Conservation (phyloP, 1,140 invertebrate species). For the Arctopsyche grandis region DNA sequence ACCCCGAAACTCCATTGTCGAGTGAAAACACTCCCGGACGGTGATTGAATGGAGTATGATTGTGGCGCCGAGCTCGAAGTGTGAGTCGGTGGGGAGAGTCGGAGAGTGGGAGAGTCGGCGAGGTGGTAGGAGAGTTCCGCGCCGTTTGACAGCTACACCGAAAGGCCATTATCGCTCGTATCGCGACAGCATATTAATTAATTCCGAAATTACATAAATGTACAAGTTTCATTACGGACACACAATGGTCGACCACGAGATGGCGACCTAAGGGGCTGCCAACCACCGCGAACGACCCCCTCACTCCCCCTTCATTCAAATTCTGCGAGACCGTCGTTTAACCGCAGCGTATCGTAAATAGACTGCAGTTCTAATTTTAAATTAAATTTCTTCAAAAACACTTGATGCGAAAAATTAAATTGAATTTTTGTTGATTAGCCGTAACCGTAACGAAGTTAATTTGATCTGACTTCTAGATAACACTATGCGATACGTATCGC, state of each 20-base stretch:
- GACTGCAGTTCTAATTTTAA: too few relatives aligned
- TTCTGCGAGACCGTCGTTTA: too few relatives aligned
- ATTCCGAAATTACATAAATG: slow-evolving; percentile 55
- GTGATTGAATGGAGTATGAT: slow-evolving; percentile 45
- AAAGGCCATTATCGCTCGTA: slow-evolving; percentile 54
- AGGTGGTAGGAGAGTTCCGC: slow-evolving; percentile 21
- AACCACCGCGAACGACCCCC: too few relatives aligned
- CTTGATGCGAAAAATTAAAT: too few relatives aligned
- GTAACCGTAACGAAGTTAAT: too few relatives aligned
- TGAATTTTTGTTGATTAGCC: too few relatives aligned
- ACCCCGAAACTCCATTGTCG: slow-evolving; percentile 30
- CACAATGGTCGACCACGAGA: slow-evolving; percentile 49
- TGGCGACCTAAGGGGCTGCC: not conserved
- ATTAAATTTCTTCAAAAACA: too few relatives aligned
- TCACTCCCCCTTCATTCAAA: too few relatives aligned
- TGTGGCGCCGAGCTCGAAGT: slow-evolving; percentile 6
- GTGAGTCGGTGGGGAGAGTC: not conserved
- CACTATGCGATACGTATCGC: too few relatives aligned
- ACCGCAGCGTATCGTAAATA: too few relatives aligned
- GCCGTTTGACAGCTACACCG: slow-evolving; percentile 53
- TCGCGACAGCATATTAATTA: slow-evolving; percentile 55
- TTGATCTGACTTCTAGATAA: too few relatives aligned
- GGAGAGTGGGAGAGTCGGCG: not conserved
- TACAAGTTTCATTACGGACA: slow-evolving; percentile 54
- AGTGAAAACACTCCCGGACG: slow-evolving; percentile 36